Evolutionary conservation across 1,140 invertebrate species (phyloP), one percentile per base, ranked within the genome.

Genomic region (Drosophila novamexicana): DNA sequence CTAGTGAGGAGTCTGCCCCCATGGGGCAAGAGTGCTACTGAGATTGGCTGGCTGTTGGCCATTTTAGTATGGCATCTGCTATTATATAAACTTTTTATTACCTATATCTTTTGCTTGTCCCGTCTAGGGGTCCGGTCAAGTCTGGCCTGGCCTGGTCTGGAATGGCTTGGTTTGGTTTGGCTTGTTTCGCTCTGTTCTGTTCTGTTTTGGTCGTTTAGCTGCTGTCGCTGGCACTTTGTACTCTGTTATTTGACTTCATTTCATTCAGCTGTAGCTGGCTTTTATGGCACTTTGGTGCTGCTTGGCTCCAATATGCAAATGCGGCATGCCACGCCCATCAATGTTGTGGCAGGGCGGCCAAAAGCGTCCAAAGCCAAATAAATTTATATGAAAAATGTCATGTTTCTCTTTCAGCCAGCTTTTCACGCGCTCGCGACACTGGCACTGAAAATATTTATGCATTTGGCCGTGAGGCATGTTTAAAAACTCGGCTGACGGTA

Each of bases 301-400:
- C 57, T 64, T 36, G 63, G 74, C 64, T 85, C 75, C 81, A 81
- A 85, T 85, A 85, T 85, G 82, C 82, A 88, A 86, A 86, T 86
- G 59, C 50, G 56, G n/a, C 50, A 42, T 37, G 56, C 57, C 47
- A 50, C 56, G 36, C 45, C 53, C 72, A 66, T 40, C 65, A 59
- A 59, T 47, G 14, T 40, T 56, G 68, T 29, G 62, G 42, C 50
- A 14, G 12, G 7, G 54, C 22, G 40, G 16, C 16, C 36, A 64
- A 65, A 29, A 57, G 53, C 45, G 9, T 16, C 45, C 32, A 66
- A 67, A 69, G 65, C 79, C 52, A 88, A 85, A 86, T 76, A 82
- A 82, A 81, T 86, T 71, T 86, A 82, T 81, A 76, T 79, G 79
- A 88, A 88, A 84, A 86, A 81, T 86, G 70, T 57, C 75, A 74